phyloP scores from a whole-genome alignment of 2,888 invertebrate species.

The Agriopis aurantiaria region DNA sequence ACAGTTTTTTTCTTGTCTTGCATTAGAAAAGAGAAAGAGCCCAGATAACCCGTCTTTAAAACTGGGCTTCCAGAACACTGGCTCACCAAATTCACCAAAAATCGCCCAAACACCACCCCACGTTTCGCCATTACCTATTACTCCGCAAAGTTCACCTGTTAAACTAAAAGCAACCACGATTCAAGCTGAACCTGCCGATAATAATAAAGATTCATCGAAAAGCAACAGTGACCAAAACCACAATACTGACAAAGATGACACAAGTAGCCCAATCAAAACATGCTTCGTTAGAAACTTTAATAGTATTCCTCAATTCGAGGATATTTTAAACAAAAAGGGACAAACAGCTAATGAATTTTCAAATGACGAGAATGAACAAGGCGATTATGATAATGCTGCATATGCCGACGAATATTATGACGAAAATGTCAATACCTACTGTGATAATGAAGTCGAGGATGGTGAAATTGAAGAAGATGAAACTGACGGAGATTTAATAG shows the following conservation, averaged over 20 bases:
- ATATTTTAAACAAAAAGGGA: constrained; percentile 21
- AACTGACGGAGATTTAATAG: constrained; percentile 21
- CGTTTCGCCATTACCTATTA: not conserved
- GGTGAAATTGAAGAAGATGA: constrained; percentile 27
- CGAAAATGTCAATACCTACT: constrained; percentile 36
- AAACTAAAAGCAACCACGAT: not conserved
- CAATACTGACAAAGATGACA: not conserved
- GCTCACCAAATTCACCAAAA: not conserved
- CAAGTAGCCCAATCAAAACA: constrained; percentile 14
- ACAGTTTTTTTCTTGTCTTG: constrained; percentile 33
- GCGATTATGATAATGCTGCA: constrained; percentile 46
- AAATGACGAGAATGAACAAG: constrained; percentile 42
- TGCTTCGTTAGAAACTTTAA: constrained; percentile 34
- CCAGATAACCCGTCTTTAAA: not conserved
- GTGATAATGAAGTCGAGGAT: constrained; percentile 16
- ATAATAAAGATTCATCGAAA: constrained; percentile 1
- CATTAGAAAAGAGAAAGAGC: constrained; percentile 20
- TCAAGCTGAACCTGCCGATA: not conserved
- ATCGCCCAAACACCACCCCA: constrained; percentile 1
- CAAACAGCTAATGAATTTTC: not conserved
- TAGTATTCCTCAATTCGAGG: constrained; percentile 36
- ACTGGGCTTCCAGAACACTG: not conserved
- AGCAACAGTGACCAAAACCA: not conserved
- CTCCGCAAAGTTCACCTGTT: not conserved
- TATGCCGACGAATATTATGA: constrained; percentile 44